phyloP scores from a whole-genome alignment of 2,797 vertebrate genomes.

The Notoglanidium macrostoma region DNA sequence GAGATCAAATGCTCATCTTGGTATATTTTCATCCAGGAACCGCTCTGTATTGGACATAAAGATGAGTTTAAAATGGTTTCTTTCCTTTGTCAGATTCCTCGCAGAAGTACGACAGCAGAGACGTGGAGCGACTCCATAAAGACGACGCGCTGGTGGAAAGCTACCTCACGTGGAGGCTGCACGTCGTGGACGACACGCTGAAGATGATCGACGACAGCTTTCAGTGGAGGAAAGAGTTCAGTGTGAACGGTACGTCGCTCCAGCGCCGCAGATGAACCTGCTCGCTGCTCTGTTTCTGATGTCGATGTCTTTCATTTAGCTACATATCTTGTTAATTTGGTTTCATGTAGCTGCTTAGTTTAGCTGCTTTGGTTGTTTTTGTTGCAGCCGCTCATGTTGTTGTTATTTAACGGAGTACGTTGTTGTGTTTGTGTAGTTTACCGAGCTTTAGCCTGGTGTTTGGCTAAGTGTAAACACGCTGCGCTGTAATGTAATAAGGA shows the following conservation, averaged over 20 bases:
- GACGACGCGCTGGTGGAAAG: slow-evolving; percentile 84
- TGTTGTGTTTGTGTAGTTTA: not conserved
- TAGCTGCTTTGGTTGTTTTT: no score
- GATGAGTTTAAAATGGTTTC: not conserved
- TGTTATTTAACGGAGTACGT: not conserved
- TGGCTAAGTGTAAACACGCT: no score
- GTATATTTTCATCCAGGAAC: not conserved
- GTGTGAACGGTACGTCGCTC: slow-evolving; percentile 84
- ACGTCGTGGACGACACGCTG: slow-evolving; percentile 85
- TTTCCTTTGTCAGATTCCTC: slow-evolving; percentile 74
- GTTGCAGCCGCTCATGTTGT: no score
- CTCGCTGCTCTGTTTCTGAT: no score
- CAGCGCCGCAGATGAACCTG: not conserved
- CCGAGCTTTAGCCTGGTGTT: no score
- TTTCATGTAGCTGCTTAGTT: no score
- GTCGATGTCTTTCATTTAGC: no score
- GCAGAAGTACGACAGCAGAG: slow-evolving; percentile 91
- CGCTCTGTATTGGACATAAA: not conserved
- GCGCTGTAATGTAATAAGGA: no score
- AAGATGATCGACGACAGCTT: slow-evolving; percentile 98
- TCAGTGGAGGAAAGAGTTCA: slow-evolving; percentile 91
- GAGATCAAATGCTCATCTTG: not conserved
- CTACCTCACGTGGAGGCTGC: slow-evolving; percentile 85
- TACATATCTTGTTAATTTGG: no score
- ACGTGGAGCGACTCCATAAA: slow-evolving; percentile 86